Evolutionary conservation across 2,113 vertebrate species (phyloP).

Genomic region (Heterocephalus glaber): DNA sequence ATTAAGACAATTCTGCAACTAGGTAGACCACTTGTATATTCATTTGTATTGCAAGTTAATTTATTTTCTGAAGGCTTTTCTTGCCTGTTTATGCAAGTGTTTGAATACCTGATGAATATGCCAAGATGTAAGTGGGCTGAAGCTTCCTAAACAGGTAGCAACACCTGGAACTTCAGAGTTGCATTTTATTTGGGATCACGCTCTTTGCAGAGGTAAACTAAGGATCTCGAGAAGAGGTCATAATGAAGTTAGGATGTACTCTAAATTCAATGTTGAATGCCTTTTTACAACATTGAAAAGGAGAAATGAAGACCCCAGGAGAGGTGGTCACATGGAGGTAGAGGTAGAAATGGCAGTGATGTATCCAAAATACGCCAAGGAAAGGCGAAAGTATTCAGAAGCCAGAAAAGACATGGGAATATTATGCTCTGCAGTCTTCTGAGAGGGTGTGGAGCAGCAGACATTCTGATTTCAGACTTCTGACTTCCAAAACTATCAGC

Average conservation of each 20-base stretch:
- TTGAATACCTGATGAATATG: neutral
- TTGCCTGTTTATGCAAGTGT: neutral
- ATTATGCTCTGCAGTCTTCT: neutral
- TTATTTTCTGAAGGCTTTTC: neutral
- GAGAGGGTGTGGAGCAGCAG: neutral
- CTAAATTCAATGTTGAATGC: neutral
- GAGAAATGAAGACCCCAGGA: neutral
- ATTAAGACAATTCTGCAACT: neutral
- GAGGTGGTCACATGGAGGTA: fast-evolving
- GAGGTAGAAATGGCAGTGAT: neutral
- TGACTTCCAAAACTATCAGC: neutral
- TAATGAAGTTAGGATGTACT: neutral
- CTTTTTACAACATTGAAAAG: neutral
- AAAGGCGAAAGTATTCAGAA: neutral
- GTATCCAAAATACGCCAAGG: neutral
- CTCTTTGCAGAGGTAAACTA: neutral
- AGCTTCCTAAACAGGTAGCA: neutral
- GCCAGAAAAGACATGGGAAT: neutral
- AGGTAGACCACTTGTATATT: neutral
- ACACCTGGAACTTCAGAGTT: neutral
- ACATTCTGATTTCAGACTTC: neutral
- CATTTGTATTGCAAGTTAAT: neutral
- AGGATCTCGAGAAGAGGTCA: neutral
- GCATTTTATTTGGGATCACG: neutral
- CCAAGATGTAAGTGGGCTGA: neutral